Conservation (phyloP, 1,140 invertebrate genomes). For the Drosophila truncata region DNA sequence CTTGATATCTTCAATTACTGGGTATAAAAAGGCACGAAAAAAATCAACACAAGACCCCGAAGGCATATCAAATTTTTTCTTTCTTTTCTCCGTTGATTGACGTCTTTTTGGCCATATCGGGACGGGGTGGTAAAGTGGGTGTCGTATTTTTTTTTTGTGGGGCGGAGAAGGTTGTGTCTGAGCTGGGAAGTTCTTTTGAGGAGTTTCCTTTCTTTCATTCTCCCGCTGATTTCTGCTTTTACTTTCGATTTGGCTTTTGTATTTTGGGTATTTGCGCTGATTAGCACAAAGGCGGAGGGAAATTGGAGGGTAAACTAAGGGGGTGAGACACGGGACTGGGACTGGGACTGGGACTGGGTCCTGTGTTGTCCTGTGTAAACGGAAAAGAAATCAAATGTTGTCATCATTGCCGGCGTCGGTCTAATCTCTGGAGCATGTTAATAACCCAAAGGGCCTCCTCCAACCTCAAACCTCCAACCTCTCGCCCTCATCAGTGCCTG, state of each 20-base stretch:
- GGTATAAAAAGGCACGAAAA: slow-evolving; percentile 29
- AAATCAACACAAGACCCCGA: slow-evolving; percentile 49
- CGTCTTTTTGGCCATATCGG: slow-evolving; percentile 63
- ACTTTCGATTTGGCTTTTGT: slow-evolving; percentile 83
- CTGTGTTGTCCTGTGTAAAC: slow-evolving; percentile 67
- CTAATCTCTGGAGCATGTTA: slow-evolving; percentile 82
- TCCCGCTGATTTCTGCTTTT: slow-evolving; percentile 72
- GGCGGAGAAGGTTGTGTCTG: slow-evolving; percentile 37
- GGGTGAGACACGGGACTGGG: neutral
- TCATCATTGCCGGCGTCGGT: slow-evolving; percentile 73
- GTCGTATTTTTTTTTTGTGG: neutral
- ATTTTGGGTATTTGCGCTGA: slow-evolving; percentile 79
- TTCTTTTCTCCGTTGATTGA: slow-evolving; percentile 59
- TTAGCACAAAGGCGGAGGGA: slow-evolving; percentile 56
- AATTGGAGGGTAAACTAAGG: neutral
- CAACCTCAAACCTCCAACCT: no score
- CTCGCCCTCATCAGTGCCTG: slow-evolving; percentile 19
- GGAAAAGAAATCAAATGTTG: slow-evolving; percentile 80
- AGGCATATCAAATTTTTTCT: slow-evolving; percentile 79
- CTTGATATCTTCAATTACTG: neutral
- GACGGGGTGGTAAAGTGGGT: slow-evolving; percentile 43
- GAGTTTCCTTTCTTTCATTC: slow-evolving; percentile 46
- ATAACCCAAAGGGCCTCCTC: slow-evolving; percentile 65
- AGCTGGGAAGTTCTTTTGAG: slow-evolving; percentile 61
- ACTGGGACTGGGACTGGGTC: neutral